These are phyloP conservation scores for Hymenopus coronatus DNA, from an alignment of 2,888 invertebrate species.

Conservation along the genomic window DNA sequence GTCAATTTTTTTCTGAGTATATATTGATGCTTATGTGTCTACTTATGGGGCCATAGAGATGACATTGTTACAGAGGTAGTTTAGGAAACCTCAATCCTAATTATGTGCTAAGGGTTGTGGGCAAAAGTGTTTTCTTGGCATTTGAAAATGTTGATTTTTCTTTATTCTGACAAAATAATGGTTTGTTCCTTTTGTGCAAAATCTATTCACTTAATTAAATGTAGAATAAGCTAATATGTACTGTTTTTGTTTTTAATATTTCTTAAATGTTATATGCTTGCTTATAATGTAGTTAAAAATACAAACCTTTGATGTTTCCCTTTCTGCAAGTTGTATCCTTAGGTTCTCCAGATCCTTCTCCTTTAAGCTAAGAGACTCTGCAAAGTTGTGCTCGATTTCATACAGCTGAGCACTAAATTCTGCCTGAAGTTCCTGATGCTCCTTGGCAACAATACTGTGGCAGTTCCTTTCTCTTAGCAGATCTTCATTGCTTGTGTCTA, in stretches of 20 bases:
- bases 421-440: constrained; percentile 6
- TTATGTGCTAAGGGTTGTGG: too few relatives aligned
- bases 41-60: too few relatives aligned
- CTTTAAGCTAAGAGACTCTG: constrained; percentile 30
- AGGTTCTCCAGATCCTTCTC: constrained; percentile 38
- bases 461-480: not conserved
- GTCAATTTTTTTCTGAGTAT: too few relatives aligned
- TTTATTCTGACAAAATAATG: not conserved
- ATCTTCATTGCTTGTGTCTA: not conserved
- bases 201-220: too few relatives aligned
- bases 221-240: too few relatives aligned
- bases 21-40: too few relatives aligned
- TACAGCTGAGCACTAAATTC: not conserved
- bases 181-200: not conserved
- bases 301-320: not conserved
- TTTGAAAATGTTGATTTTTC: too few relatives aligned
- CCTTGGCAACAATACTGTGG: not conserved
- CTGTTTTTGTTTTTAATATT: not conserved
- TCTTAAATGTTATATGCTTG: too few relatives aligned
- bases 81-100: too few relatives aligned
- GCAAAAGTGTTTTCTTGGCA: too few relatives aligned
- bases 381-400: not conserved
- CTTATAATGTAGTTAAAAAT: too few relatives aligned
- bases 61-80: too few relatives aligned
- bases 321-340: not conserved